These are phyloP conservation scores for Esperia sulphurella DNA, from an alignment of 2,888 invertebrate genomes.

Conservation along the genomic window DNA sequence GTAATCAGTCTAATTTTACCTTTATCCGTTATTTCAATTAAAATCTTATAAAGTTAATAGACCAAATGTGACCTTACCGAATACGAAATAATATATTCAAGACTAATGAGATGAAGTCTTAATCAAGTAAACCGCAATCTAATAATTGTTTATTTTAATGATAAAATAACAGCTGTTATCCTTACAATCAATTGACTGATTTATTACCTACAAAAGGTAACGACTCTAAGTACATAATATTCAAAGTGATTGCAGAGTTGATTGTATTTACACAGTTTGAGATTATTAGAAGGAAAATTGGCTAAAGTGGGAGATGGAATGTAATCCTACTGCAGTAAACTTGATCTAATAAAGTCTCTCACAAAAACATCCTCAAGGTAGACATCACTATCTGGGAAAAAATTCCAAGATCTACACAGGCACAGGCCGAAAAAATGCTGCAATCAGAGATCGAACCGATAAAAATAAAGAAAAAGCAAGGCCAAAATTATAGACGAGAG, in stretches of 20 bases:
- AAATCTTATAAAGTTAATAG: no score
- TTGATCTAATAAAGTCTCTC: background rate
- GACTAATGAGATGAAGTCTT: no score
- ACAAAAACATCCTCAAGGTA: background rate
- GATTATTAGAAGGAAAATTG: no score
- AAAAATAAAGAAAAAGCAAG: conserved; percentile 13
- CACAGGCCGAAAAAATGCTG: conserved; percentile 26
- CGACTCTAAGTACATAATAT: background rate
- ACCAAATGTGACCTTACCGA: no score
- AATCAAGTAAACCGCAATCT: background rate
- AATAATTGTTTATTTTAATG: background rate
- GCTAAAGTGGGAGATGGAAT: no score
- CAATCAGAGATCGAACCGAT: conserved; percentile 41
- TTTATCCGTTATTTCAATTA: no score
- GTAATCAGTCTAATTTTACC: no score
- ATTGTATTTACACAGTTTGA: no score
- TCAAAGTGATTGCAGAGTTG: no score
- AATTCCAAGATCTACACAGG: conserved; percentile 17
- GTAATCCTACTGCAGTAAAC: no score
- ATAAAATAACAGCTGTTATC: background rate
- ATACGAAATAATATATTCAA: no score
- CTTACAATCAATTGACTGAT: background rate
- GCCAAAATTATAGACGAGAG: conserved; percentile 28
- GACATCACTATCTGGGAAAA: background rate
- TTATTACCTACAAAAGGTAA: background rate